Percentiles rank a stretch among this genome's conserved stretches.
These are phyloP conservation scores for Nylanderia fulva DNA, from an alignment of 1,140 invertebrate species.

Conservation along the genomic window DNA sequence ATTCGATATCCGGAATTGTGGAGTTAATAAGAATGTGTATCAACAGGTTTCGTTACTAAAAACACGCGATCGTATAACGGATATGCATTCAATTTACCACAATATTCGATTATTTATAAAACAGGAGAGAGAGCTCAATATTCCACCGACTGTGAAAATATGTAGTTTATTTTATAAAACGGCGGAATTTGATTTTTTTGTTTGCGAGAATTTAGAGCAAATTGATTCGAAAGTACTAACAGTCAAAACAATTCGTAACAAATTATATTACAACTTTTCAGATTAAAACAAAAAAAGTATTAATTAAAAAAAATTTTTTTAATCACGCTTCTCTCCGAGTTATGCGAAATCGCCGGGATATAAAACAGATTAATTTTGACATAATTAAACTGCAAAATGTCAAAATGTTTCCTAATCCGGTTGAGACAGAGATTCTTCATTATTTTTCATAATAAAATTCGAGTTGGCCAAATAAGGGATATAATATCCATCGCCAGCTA, in stretches of 20 bases:
- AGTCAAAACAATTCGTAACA: background rate
- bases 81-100: background rate
- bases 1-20: background rate
- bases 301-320: background rate
- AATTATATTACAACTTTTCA: conserved; percentile 7
- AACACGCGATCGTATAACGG: background rate
- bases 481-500: conserved; percentile 18
- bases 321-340: background rate
- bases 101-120: conserved; percentile 33
- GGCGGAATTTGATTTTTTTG: background rate
- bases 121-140: background rate
- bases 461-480: conserved; percentile 1
- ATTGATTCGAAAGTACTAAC: conserved; percentile 6
- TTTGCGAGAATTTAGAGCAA: background rate
- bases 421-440: conserved; percentile 30
- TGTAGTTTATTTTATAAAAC: conserved; percentile 7
- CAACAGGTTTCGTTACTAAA: background rate
- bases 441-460: conserved; percentile 37
- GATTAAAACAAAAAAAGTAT: too few species aligned
- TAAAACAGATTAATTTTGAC: conserved; percentile 24
- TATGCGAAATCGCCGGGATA: conserved; percentile 6
- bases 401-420: background rate
- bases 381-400: conserved; percentile 43
- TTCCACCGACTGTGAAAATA: background rate
- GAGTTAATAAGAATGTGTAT: background rate